Evolutionary conservation across 92 coral and sea anemone species (phyloP).

Genomic region (Siderastrea siderea): DNA sequence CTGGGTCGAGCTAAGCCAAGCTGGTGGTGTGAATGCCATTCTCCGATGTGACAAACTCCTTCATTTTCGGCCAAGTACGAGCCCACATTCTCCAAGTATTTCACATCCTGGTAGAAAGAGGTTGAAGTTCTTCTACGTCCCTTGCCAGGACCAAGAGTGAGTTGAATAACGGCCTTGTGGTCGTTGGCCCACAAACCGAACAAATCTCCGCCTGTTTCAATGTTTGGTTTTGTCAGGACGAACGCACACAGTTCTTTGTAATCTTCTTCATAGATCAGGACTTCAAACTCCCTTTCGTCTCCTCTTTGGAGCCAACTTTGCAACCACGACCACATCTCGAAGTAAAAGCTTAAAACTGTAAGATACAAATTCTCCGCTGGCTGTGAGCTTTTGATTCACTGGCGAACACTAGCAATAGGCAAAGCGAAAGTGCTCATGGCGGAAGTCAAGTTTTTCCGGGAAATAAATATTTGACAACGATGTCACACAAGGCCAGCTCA

Average conservation of each 20-base stretch:
- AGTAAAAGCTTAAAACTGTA: background rate
- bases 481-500: background rate
- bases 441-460: constrained; percentile 15
- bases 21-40: constrained; percentile 97
- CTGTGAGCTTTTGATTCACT: background rate
- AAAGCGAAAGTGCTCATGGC: background rate
- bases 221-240: constrained; percentile 66
- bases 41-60: constrained; percentile 95
- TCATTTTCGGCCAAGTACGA: constrained; percentile 66
- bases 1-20: constrained; percentile 83
- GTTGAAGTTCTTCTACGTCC: constrained; percentile 59
- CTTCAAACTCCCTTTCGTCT: constrained; percentile 42
- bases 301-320: fast-evolving
- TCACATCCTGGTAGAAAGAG: constrained; percentile 88
- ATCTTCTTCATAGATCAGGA: constrained; percentile 74
- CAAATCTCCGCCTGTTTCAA: constrained; percentile 95
- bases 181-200: constrained; percentile 92
- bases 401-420: background rate
- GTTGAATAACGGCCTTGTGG: constrained; percentile 84
- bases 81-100: constrained; percentile 78
- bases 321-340: background rate
- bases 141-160: constrained; percentile 91
- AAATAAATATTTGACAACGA: background rate
- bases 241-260: constrained; percentile 65
- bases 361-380: background rate